Base-by-base conservation (phyloP, 2,113 vertebrate species). In the Pollachius pollachius region DNA sequence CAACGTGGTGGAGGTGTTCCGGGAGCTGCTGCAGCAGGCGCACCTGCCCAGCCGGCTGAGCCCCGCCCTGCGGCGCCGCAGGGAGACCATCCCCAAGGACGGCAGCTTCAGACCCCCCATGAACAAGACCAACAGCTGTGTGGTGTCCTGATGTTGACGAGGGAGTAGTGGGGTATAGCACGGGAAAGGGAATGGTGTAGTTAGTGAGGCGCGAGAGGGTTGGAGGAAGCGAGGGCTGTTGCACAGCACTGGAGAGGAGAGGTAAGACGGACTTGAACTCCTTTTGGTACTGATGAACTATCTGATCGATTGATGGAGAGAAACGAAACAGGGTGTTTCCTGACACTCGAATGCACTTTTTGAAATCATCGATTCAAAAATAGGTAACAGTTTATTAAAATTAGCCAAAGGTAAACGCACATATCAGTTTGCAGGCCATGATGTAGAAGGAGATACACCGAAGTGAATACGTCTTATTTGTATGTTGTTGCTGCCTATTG, bases 81-180 rank as follows among this genome's bases (percentile, higher is more conserved):
- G 95, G 72, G 95, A 96, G 88, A 97, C 95, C 2, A 90, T 96
- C 63, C 95, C 94, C 11, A 95, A 92, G 63, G 91, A 93, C 82
- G 85, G 75, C 17, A 71, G 74, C 17, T 71, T 91, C 37, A 75
- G 95, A 65, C 95, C 95, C 0, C 95, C 95, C 72, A 97, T 97
- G 94, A 96, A 96, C 90, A 97, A 97, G 82, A 94, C 95, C 88
- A 97, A 97, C 90, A 96, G 95, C 88, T 97, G 95, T 70, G 87
- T 87, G 0, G 61, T 97, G 85, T 95, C 94, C 48, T 96, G 93
- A 91, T 0, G 52, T 13, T 56, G 18, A 61, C n/a, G 56, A 11
- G 52, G 34, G 58, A 52, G 21, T 17, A 63, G 27, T 23, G 6
- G 11, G 13, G 1, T 21, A 5, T 71, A 30, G 25, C 21, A 17